Base-by-base conservation (phyloP, 2,888 invertebrate species). In the Lutraria lutraria region DNA sequence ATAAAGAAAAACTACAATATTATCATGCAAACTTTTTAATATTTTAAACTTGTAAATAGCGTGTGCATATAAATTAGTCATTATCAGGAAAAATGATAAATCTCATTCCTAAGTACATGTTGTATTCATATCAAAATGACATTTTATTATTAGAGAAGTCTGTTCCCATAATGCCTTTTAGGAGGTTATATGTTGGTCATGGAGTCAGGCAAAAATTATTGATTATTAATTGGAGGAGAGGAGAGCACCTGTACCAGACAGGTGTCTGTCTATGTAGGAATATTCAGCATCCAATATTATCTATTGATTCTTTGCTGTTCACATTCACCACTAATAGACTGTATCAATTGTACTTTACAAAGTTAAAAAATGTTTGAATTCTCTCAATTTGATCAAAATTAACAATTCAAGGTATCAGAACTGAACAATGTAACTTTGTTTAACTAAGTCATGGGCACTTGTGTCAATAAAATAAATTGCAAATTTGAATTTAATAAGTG, bases 221-320 rank as follows among this genome's bases (percentile, higher is more conserved):
- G 87, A 88, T 88, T 80, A n/a, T 56, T 88, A 83, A 88, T 88
- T 88, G 63, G 60, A 31, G 31, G 25, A 12, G 31, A 76, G 72
- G 15, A 53, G 52, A 63, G 83, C 87, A 88, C 87, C 87, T 88
- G 87, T 83, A 54, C 60, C 52, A 10, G 79, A 79, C 87, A 88
- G 87, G 83, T 88, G 87, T 60, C 63, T 53, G 60, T 15, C 34
- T 56, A 43, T n/a, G 13, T 19, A n/a, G 53, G 25, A 81, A 34
- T 81, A 21, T 34, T 63, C 56, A 54, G 56, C 60, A 53, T 80
- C 31, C 79, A 43, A 43, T 25, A 79, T 60, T 34, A 16, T 34
- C 34, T 16, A 16, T 56, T 25, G 34, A 25, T 76, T 76, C 25
- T 25, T 76, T 76, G 25, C 31, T 25, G 31, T 15, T 0, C 29